Base-by-base conservation (phyloP, 2,888 invertebrate genomes). In the Lycia hirtaria region DNA sequence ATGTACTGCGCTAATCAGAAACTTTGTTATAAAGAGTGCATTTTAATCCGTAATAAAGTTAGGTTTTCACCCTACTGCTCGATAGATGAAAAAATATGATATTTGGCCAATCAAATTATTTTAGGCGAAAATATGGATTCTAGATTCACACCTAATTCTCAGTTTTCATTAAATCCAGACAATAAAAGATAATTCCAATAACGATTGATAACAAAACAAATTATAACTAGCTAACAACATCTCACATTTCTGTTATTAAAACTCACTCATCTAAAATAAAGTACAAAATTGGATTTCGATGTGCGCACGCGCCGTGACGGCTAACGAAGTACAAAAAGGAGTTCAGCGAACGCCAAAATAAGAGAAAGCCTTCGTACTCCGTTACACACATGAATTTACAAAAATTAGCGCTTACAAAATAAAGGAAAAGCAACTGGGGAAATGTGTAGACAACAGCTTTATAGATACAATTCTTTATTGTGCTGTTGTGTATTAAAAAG, bases 331-430 rank as follows among this genome's bases (percentile, higher is more conserved):
- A 70, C 71, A 62, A 62, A 86, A 87, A 84, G 78, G 80, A 80
- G 87, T 80, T 72, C 84, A 80, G 80, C 67, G 67, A 65, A 45
- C 59, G 56, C 70, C 70, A 52, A 69, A 69, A 83, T 78, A 75
- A 86, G 90, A 83, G 90, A 90, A 90, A 90, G 89, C 82, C 71
- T 79, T 73, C 78, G 82, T 81, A 87, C 85, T 85, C 72, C 67
- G 84, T 54, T 85, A 78, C 76, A 83, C 84, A 84, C 73, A 67
- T 78, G 74, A 66, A 77, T 77, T 76, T 76, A 78, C 69, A 68
- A 71, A 72, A 73, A 76, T 75, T 77, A 74, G 70, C 78, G 69
- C 74, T 62, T 67, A 24, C 30, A 52, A 56, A 57, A 55, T 47
- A 53, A 41, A 54, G 17, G 22, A 47, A 54, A 54, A 35, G 32